These are phyloP conservation scores for Osmerus mordax DNA, from an alignment of 2,113 vertebrate species.

Conservation along the genomic window DNA sequence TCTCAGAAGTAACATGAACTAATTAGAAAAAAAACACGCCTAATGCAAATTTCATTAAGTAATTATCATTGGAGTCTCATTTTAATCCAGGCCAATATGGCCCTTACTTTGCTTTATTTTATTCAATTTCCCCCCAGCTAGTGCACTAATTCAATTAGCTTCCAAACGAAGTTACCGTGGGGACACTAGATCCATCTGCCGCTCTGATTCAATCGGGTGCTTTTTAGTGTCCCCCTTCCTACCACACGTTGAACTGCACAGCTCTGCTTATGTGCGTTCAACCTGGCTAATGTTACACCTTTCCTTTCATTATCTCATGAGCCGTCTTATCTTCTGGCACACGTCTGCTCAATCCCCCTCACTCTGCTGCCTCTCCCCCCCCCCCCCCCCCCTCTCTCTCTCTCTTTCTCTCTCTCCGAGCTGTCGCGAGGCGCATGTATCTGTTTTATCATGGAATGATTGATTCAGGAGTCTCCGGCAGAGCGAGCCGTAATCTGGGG, in stretches of 20 bases:
- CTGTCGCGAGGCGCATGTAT: constrained; percentile 45
- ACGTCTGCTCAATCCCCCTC: constrained; percentile 28
- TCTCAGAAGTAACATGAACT: constrained; percentile 1
- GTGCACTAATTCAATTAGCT: constrained; percentile 62
- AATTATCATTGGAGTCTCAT: constrained; percentile 44
- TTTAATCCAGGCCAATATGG: constrained; percentile 43
- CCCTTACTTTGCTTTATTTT: constrained; percentile 51
- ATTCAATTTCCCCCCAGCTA: constrained; percentile 58
- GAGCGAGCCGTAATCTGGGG: constrained; percentile 43
- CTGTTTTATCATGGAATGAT: constrained; percentile 60
- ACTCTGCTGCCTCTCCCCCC: constrained; percentile 6
- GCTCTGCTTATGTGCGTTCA: constrained; percentile 27
- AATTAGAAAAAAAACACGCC: constrained; percentile 39
- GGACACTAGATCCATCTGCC: constrained; percentile 57
- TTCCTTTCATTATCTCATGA: constrained; percentile 52
- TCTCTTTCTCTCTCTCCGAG: constrained; percentile 12
- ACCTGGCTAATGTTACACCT: constrained; percentile 41
- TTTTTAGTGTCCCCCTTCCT: constrained; percentile 39
- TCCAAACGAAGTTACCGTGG: constrained; percentile 58
- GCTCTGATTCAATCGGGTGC: constrained; percentile 46
- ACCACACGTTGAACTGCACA: constrained; percentile 29
- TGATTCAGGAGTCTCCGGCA: constrained; percentile 59
- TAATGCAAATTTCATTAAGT: constrained; percentile 53
- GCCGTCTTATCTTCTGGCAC: constrained; percentile 52
- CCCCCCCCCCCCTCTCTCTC: constrained; percentile 5